These are phyloP conservation scores for Urocolius indicus DNA, from an alignment of 2,113 vertebrate genomes.

Conservation along the genomic window DNA sequence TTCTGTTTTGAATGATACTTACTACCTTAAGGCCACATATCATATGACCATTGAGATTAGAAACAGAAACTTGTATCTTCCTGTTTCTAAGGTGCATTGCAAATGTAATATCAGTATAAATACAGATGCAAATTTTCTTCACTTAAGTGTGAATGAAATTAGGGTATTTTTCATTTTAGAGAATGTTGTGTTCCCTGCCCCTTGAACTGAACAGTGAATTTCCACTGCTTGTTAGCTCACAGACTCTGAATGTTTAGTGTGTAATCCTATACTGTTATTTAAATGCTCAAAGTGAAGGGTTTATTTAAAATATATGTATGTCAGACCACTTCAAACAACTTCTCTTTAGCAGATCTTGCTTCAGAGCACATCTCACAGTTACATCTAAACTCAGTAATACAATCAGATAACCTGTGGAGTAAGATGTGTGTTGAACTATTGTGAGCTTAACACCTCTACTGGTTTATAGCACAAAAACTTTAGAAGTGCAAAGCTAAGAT, in stretches of 20 bases:
- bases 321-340: conserved; percentile 28
- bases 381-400: neutral
- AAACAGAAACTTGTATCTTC: conserved; percentile 72
- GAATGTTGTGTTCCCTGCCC: neutral
- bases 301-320: conserved; percentile 35
- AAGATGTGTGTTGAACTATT: neutral
- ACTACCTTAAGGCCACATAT: conserved; percentile 64
- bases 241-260: conserved; percentile 24
- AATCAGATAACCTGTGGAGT: neutral
- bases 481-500: neutral
- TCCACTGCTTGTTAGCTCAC: conserved; percentile 21
- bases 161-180: neutral
- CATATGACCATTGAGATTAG: conserved; percentile 69
- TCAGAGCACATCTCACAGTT: conserved; percentile 20
- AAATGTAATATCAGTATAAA: conserved; percentile 71
- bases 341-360: conserved; percentile 1
- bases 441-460: neutral
- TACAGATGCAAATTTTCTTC: conserved; percentile 30
- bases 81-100: conserved; percentile 63
- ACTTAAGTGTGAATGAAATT: neutral
- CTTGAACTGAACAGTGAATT: conserved; percentile 45
- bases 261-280: conserved; percentile 58
- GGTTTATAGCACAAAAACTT: neutral
- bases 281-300: neutral
- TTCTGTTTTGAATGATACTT: conserved; percentile 45